A percentile compares a stretch with the other conserved stretches of the same genome.
Conservation (phyloP, 2,113 vertebrate genomes). For the Pseudonaja textilis region DNA sequence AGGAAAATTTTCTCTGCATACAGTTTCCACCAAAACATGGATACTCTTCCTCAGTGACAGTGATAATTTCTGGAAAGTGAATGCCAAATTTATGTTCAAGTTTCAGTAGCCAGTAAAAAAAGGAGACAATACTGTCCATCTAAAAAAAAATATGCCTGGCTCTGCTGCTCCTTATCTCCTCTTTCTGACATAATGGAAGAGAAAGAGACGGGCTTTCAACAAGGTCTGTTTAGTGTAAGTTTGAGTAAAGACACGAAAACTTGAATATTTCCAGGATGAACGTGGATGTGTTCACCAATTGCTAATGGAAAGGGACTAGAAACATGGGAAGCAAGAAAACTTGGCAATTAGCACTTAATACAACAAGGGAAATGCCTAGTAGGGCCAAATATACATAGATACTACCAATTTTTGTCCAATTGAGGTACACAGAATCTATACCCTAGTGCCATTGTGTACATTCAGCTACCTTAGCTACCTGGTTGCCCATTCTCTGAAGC, state of each 20-base stretch:
- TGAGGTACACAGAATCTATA: constrained; percentile 44
- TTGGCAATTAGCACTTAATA: constrained; percentile 1
- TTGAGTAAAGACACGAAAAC: neutral
- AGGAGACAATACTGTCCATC: neutral
- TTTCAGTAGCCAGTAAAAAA: neutral
- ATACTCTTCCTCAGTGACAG: neutral
- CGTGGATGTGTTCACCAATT: neutral
- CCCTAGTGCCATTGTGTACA: constrained; percentile 35
- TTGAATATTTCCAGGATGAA: neutral
- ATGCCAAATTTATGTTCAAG: neutral
- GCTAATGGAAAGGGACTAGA: neutral
- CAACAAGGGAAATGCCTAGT: constrained; percentile 34
- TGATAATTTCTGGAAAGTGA: neutral
- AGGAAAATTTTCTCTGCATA: neutral
- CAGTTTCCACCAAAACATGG: too few species aligned
- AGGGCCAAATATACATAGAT: constrained; percentile 45
- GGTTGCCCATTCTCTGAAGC: constrained; percentile 58
- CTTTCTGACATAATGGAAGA: neutral
- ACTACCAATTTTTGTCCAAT: constrained; percentile 52
- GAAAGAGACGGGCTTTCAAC: neutral
- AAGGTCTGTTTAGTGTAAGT: neutral
- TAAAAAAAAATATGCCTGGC: neutral
- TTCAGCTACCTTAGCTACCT: constrained; percentile 53
- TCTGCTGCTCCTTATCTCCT: neutral
- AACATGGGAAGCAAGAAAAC: neutral